Base-by-base conservation (phyloP, 2,888 invertebrate species). In the Empis livida region DNA sequence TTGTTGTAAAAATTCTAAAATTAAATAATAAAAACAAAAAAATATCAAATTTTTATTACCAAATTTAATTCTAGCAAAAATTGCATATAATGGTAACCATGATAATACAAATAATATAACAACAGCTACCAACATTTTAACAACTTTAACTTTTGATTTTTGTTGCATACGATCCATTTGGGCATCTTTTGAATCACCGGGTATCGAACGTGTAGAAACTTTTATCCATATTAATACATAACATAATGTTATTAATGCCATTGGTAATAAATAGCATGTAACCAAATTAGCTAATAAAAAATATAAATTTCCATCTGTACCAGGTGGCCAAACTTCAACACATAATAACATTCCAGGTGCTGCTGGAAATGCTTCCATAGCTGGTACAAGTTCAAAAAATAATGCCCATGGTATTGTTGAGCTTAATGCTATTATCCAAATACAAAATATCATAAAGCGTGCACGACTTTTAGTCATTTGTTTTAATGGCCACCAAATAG, bases 401-500 rank as follows among this genome's bases (percentile, higher is more conserved):
- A 94, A 73, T 11, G 89, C 82, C 92, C 92, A 93, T 0, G 94
- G 94, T 2, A 87, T 80, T 49, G 92, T 91, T 49, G 87, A 82
- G 38, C 82, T 77, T 53, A 88, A 72, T 2, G 93, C 89, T 56
- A 89, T 80, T 61, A 87, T 75, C 94, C 94, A 94, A 61, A 93
- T 93, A 61, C 89, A 74, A 50, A 88, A 73, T 59, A 94, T 92
- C 78, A 92, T 86, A 65, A 88, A 73, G 46, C 90, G 78, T 10
- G 93, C 91, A 15, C 90, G 80, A 47, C 84, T 77, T 61, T 89
- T 89, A 42, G 92, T 90, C 70, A 94, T 89, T 68, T 92, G 91
- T 62, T 88, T 89, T 59, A 94, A 69, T 2, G 92, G 91, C 83
- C 90, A 92, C 86, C 94, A 93, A 59, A 94, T 95, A 42, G 94